Evolutionary conservation across 2,888 invertebrate species (phyloP), one percentile per base, ranked within the genome.

Genomic region (Dromius quadrimaculatus): DNA sequence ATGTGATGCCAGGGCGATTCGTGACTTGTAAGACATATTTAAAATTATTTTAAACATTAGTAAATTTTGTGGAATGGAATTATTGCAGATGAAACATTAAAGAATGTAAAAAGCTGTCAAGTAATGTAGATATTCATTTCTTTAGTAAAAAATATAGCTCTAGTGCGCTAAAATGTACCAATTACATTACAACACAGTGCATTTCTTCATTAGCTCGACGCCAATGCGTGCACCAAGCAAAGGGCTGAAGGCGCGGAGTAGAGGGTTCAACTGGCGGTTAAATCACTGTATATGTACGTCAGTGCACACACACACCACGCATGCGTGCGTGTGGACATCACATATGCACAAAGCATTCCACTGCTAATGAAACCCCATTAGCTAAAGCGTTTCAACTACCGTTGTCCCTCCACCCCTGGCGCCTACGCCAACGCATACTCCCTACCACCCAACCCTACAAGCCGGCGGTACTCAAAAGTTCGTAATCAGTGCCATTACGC

Each of bases 331-430:
- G 79, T 78, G 79, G 79, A 81, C 81, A 80, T 82, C 81, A 80
- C 81, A 81, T 81, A 81, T 81, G 81, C 81, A 82, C 81, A 82
- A 82, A 82, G 81, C 81, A 81, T 81, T 81, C 80, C 81, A 77
- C 78, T 79, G 80, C 80, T 81, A 81, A 82, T 82, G 81, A 81
- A 81, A 81, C 80, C 78, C 81, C 81, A 81, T 82, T 82, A 81
- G 81, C 80, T 81, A 81, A 81, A 82, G 80, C 80, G 81, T 79
- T 81, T 79, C 79, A 77, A 59, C 68, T 45, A 57, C 41, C 68
- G 36, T 45, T 73, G 71, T 38, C 76, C 76, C 72, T 76, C 71
- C 36, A 23, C 65, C 72, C 54, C 73, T 32, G 15, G 43, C 38
- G 23, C 36, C 15, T 36, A 22, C 19, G 28, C 22, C 71, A 41